phyloP scores from a whole-genome alignment of 2,113 vertebrate genomes.

The Nymphicus hollandicus region DNA sequence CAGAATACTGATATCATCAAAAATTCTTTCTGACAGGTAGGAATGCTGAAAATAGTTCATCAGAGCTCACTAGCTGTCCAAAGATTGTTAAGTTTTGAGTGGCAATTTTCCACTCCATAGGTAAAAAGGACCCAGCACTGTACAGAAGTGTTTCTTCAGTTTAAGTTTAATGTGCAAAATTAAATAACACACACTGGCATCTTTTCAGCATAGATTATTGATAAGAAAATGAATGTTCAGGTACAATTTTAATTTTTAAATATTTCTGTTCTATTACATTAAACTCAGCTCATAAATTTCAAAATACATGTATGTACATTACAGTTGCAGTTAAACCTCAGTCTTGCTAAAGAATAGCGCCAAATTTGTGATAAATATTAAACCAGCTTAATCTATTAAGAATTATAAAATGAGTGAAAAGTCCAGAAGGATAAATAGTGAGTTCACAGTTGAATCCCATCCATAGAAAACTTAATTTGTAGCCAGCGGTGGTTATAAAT shows the following conservation, averaged over 20 bases:
- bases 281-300: neutral
- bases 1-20: neutral
- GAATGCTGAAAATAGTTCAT: neutral
- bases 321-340: neutral
- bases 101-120: neutral
- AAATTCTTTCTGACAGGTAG: neutral
- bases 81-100: neutral
- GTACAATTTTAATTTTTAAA: neutral
- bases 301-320: neutral
- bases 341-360: neutral
- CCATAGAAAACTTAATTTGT: neutral
- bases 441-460: neutral
- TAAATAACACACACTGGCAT: neutral
- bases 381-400: neutral
- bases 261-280: neutral
- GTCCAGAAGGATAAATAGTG: neutral
- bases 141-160: neutral
- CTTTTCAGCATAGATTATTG: neutral
- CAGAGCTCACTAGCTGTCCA: neutral
- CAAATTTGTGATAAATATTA: neutral
- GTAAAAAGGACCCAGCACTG: neutral
- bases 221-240: neutral
- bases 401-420: neutral
- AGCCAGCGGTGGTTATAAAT: neutral
- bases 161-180: neutral